Evolutionary conservation across 2,797 vertebrate species (phyloP).

Genomic region (Pseudotriccus pelzelni): DNA sequence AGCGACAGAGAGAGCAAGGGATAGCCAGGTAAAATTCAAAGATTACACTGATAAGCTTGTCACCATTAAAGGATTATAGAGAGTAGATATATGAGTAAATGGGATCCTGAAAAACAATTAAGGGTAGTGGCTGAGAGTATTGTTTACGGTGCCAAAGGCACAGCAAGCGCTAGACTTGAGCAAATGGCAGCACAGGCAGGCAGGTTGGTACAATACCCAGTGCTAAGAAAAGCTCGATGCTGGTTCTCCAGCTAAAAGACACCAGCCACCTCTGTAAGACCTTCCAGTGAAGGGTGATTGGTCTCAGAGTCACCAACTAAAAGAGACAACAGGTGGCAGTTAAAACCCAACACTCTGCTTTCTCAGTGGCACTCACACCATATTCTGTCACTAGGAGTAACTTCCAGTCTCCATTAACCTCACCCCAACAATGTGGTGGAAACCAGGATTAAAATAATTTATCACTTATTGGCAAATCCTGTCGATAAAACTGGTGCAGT

Average conservation of each 20-base stretch:
- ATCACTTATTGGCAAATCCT: background rate
- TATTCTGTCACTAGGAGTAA: background rate
- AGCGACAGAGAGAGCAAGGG: background rate
- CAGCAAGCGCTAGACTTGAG: background rate
- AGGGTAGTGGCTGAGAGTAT: background rate
- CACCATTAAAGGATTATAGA: background rate
- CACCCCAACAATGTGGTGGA: background rate
- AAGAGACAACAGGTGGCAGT: background rate
- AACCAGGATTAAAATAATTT: background rate
- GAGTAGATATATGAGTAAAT: background rate
- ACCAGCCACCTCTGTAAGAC: background rate
- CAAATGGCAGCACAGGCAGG: background rate
- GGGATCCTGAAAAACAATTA: background rate
- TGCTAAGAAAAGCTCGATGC: background rate
- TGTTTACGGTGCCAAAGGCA: background rate
- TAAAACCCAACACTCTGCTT: background rate
- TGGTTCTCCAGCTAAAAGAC: background rate
- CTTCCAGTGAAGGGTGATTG: background rate
- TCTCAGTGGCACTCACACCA: background rate
- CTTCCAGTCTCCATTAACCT: background rate
- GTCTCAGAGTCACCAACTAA: background rate
- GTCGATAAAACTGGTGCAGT: background rate
- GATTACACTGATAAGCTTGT: background rate
- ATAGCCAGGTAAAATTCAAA: constrained; percentile 5
- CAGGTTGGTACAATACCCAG: background rate